Percentiles rank a stretch among this genome's conserved stretches.
Conservation (phyloP, 2,888 invertebrate species). For the Netelia virgata region DNA sequence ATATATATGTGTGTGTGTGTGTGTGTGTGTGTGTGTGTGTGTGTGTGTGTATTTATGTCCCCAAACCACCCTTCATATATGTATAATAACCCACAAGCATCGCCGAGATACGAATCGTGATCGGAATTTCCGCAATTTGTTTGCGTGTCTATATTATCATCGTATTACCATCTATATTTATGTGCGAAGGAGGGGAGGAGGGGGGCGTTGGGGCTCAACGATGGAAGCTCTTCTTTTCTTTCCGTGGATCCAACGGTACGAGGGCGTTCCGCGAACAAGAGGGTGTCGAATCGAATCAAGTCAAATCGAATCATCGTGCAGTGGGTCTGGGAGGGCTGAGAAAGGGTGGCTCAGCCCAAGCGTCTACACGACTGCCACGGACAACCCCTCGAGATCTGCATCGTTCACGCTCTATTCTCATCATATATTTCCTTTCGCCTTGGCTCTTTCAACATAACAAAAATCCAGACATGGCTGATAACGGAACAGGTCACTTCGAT, state of each 20-base stretch:
- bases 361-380: constrained; percentile 29
- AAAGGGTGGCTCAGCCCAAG: constrained; percentile 26
- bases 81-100: constrained; percentile 8
- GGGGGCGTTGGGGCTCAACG: neutral
- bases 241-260: constrained; percentile 25
- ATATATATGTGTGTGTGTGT: no score
- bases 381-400: constrained; percentile 51
- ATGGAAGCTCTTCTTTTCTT: constrained; percentile 15
- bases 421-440: constrained; percentile 2
- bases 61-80: neutral
- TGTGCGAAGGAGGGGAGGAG: neutral
- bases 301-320: constrained; percentile 58
- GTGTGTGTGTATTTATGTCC: no score
- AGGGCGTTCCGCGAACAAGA: constrained; percentile 13
- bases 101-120: constrained; percentile 52
- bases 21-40: no score
- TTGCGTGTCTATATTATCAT: constrained; percentile 55
- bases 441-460: constrained; percentile 6
- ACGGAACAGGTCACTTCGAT: neutral
- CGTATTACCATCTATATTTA: constrained; percentile 47
- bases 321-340: constrained; percentile 7
- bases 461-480: neutral
- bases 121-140: constrained; percentile 53
- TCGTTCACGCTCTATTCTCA: constrained; percentile 30
- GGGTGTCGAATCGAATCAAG: constrained; percentile 60